Conservation (phyloP, 1,140 invertebrate species). For the Aleiodes sp. region DNA sequence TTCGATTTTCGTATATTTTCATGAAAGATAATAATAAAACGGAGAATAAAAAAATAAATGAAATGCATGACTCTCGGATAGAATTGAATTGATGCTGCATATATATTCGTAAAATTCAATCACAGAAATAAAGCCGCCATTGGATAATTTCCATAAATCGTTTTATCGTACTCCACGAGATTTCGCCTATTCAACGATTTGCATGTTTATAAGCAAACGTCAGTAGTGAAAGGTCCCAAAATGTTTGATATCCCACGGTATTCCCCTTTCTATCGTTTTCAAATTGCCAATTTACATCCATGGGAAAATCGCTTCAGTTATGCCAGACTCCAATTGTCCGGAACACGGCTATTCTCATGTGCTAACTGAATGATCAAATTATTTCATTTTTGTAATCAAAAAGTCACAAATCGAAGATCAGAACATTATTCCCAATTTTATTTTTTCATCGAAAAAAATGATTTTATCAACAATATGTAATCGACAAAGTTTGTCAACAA, state of each 20-base stretch:
- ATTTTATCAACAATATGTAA: background rate
- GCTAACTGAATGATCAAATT: background rate
- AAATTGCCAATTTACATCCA: slow-evolving; percentile 46
- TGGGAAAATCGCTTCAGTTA: slow-evolving; percentile 10
- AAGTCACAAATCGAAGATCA: background rate
- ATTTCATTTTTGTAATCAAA: no score
- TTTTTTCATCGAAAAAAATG: background rate
- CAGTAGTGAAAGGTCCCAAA: slow-evolving; percentile 36
- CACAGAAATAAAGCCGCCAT: slow-evolving; percentile 1
- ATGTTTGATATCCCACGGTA: slow-evolving; percentile 18
- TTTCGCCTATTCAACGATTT: slow-evolving; percentile 44
- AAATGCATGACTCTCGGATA: no score
- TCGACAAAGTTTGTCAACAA: background rate
- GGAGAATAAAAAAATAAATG: no score
- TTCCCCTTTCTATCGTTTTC: slow-evolving; percentile 29
- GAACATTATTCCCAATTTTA: slow-evolving; percentile 9
- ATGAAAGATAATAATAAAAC: no score
- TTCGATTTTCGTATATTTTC: no score
- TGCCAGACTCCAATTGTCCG: slow-evolving; percentile 40
- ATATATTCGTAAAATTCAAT: slow-evolving; percentile 24
- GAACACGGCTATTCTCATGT: slow-evolving; percentile 31
- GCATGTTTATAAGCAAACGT: slow-evolving; percentile 54
- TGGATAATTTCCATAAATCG: slow-evolving; percentile 5
- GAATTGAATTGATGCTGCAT: no score
- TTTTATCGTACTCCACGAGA: background rate